Evolutionary conservation across 2,888 invertebrate genomes (phyloP).

Genomic region (Patella ulyssiponensis): DNA sequence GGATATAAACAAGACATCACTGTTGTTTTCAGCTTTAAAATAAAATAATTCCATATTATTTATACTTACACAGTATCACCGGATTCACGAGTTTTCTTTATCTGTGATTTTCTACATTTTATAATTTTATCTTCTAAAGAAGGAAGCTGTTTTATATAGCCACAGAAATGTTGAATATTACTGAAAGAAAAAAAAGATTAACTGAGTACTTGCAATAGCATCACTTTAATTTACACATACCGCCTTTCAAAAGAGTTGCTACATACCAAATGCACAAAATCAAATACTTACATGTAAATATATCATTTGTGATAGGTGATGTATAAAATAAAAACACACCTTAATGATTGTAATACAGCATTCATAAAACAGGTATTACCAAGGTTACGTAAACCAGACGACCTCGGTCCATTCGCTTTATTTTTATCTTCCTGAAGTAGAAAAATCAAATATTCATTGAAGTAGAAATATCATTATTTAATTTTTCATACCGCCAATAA

Average conservation of each 20-base stretch:
- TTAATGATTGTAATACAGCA: conserved; percentile 84
- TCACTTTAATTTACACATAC: neutral
- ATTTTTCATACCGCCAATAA: too few relatives aligned
- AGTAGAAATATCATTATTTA: too few relatives aligned
- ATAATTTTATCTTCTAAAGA: conserved; percentile 77
- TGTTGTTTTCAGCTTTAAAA: too few relatives aligned
- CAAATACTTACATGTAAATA: too few relatives aligned
- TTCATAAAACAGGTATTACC: conserved; percentile 92
- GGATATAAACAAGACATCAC: too few relatives aligned
- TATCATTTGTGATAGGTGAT: too few relatives aligned
- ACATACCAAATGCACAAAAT: neutral
- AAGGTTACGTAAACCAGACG: conserved; percentile 81
- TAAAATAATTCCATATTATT: too few relatives aligned
- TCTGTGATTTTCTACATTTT: conserved; percentile 63
- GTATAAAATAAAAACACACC: conserved; percentile 63
- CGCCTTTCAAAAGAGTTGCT: neutral
- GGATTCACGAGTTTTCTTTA: conserved; percentile 49
- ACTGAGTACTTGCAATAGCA: neutral
- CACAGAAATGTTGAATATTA: conserved; percentile 87
- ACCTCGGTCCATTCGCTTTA: conserved; percentile 50
- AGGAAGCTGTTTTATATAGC: conserved; percentile 85
- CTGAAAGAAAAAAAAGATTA: conserved; percentile 72
- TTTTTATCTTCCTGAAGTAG: conserved; percentile 49
- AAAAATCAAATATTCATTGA: conserved; percentile 6
- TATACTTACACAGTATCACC: conserved; percentile 70